Base-by-base conservation (phyloP, 1,140 invertebrate genomes). In the Linepithema humile region DNA sequence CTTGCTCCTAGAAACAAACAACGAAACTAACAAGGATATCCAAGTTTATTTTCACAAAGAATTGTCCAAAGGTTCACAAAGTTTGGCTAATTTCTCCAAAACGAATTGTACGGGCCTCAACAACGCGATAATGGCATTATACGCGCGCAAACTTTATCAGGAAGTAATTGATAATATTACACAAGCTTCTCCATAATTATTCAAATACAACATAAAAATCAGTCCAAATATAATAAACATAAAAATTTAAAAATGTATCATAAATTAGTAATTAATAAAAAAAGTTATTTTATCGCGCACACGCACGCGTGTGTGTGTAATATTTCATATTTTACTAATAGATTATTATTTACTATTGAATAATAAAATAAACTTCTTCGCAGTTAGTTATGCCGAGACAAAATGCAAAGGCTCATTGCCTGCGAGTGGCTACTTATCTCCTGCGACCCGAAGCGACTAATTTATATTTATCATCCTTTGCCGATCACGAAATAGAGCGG, bases 391-490 rank as follows among this genome's bases (percentile, higher is more conserved):
- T 88, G 35, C 26, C 82, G 5, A 85, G 82, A 35, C 78, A 65
- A 0, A 38, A 55, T 32, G 15, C 67, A 4, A 82, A 92, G 45
- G 65, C 85, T 45, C 35, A 93, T n/a, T 93, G 92, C 57, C 60
- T 92, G 29, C 65, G 67, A 9, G 64, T 88, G 3, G 84, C 91
- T 10, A 57, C 59, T 2, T 70, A 85, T 20, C 67, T 91, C 17
- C 32, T 93, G 69, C 45, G 62, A 17, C 35, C 78, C 3, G 90
- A 92, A 82, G 90, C 92, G 4, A 91, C 92, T 3, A 65, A 43
- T 40, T 86, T 93, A 38, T 93, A 92, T 45, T 80, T 92, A 17
- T 87, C 85, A 15, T 91, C 92, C 0, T 92, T 93, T 57, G 48
- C 86, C 1, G 38, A 60, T 0, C 73, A 89, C 3, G 84, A 92